Conservation (phyloP, 2,113 vertebrate species). For the Epinephelus cyanopodus region DNA sequence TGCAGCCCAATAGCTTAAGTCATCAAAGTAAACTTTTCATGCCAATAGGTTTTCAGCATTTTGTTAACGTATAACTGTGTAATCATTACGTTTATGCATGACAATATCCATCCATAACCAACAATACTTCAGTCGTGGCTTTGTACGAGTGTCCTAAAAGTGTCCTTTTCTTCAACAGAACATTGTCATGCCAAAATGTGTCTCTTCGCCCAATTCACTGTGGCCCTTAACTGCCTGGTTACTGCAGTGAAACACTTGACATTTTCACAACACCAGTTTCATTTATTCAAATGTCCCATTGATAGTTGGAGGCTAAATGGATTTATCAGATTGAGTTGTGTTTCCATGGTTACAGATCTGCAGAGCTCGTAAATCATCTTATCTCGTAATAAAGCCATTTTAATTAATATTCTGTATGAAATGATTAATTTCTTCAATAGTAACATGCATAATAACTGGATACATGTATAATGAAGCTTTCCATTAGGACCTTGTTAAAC, state of each 20-base stretch:
- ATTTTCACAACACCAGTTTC: not conserved
- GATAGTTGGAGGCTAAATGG: constrained; percentile 4
- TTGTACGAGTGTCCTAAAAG: no score
- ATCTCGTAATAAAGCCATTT: constrained; percentile 8
- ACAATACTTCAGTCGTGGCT: no score
- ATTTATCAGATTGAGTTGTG: constrained; percentile 7
- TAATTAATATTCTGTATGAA: constrained; percentile 36
- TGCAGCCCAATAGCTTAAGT: not conserved
- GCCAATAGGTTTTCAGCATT: not conserved
- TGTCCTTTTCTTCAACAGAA: not conserved
- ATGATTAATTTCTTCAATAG: constrained; percentile 37
- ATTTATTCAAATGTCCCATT: constrained; percentile 8
- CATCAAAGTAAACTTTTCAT: not conserved
- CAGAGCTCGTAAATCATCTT: constrained; percentile 36
- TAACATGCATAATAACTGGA: constrained; percentile 19
- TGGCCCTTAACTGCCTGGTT: not conserved
- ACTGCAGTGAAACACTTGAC: not conserved
- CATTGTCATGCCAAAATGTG: not conserved
- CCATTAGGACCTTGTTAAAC: not conserved
- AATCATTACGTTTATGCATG: not conserved
- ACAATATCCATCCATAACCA: no score
- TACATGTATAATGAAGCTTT: constrained; percentile 2
- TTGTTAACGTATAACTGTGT: not conserved
- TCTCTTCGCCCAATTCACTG: not conserved
- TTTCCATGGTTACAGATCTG: constrained; percentile 28